Evolutionary conservation across 2,888 invertebrate genomes (phyloP).

Genomic region (Sturmia bella): DNA sequence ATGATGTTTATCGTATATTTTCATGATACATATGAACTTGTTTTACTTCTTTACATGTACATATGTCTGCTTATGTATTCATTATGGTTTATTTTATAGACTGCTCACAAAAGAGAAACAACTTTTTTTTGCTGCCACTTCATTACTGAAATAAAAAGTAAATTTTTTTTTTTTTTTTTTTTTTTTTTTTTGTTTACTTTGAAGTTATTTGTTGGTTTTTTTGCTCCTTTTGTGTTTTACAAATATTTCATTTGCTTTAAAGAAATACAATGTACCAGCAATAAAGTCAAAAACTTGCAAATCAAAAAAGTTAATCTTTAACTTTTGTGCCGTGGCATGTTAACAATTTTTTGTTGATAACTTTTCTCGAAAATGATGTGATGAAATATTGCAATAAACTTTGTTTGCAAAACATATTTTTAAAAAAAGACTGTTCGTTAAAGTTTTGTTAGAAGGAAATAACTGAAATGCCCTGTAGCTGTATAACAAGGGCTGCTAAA

Average conservation of each 20-base stretch:
- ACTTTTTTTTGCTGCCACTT: slow-evolving; percentile 18
- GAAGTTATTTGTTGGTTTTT: slow-evolving; percentile 11
- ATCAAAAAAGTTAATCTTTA: slow-evolving; percentile 45
- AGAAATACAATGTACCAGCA: not conserved
- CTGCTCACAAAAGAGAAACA: not conserved
- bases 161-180: too few relatives aligned
- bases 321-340: slow-evolving; percentile 37
- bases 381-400: slow-evolving; percentile 44
- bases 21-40: slow-evolving; percentile 2
- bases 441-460: not conserved
- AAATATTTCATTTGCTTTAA: slow-evolving; percentile 13
- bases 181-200: too few relatives aligned
- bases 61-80: not conserved
- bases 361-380: slow-evolving; percentile 41
- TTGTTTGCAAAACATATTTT: slow-evolving; percentile 12
- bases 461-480: too few relatives aligned
- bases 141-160: slow-evolving; percentile 20
- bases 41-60: not conserved
- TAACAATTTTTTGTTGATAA: slow-evolving; percentile 37
- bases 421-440: not conserved
- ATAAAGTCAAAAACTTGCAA: slow-evolving; percentile 14
- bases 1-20: slow-evolving; percentile 30
- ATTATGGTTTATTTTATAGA: slow-evolving; percentile 30
- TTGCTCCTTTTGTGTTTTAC: not conserved
- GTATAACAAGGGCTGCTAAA: too few relatives aligned